These are phyloP conservation scores for Mythimna loreyi DNA, from an alignment of 2,888 invertebrate genomes.

Conservation along the genomic window DNA sequence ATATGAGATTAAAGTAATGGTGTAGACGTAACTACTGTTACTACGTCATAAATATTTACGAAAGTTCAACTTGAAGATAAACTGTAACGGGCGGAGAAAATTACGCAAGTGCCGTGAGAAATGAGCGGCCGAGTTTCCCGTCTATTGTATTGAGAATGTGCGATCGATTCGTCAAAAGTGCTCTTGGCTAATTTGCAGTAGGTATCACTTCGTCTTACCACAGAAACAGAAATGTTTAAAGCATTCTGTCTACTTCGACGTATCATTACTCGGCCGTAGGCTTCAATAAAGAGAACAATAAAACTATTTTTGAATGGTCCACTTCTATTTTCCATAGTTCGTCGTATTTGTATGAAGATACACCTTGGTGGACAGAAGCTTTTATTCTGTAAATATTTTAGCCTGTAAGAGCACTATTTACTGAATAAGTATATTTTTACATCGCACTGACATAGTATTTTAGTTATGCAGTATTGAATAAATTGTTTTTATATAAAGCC, in stretches of 20 bases:
- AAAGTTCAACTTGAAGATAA: conserved; percentile 49
- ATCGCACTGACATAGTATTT: conserved; percentile 79
- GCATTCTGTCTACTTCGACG: conserved; percentile 57
- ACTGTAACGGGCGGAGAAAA: conserved; percentile 50
- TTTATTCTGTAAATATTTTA: conserved; percentile 63
- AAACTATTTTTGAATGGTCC: conserved; percentile 51
- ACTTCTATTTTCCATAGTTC: conserved; percentile 27
- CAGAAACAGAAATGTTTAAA: conserved; percentile 40
- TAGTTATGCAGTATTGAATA: conserved; percentile 78
- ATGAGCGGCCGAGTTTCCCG: conserved; percentile 51
- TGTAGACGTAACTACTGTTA: conserved; percentile 31
- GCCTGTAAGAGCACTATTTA: conserved; percentile 70
- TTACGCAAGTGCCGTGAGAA: conserved; percentile 62
- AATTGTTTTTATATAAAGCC: conserved; percentile 75
- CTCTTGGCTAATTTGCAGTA: conserved; percentile 46
- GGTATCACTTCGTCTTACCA: conserved; percentile 27
- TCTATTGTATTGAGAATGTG: conserved; percentile 54
- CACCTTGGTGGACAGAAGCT: conserved; percentile 57
- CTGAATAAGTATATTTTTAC: conserved; percentile 73
- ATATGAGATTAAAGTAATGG: conserved; percentile 33
- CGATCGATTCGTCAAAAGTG: conserved; percentile 63
- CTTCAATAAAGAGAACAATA: conserved; percentile 43
- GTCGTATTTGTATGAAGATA: conserved; percentile 39
- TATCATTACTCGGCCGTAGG: conserved; percentile 30
- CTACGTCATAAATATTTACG: conserved; percentile 58